Base-by-base conservation (phyloP, 2,113 vertebrate genomes). In the Charadrius vociferus region DNA sequence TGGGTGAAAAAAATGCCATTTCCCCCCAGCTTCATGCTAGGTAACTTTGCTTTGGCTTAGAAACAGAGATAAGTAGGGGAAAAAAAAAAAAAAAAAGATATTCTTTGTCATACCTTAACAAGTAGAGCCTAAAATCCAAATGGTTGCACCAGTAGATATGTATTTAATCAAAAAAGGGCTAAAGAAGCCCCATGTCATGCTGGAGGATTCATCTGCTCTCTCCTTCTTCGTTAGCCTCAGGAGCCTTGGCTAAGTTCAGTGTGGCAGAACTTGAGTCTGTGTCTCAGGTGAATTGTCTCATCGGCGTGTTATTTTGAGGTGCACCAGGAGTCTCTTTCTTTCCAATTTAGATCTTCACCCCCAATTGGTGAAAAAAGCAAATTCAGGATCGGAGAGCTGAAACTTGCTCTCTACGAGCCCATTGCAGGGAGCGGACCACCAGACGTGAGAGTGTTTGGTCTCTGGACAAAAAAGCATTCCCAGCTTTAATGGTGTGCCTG, bases 221-320 rank as follows among this genome's bases (percentile, higher is more conserved):
- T 19, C 24, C 37, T 66, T 43, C 37, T 66, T 43, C 2, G 0
- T 80, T 10, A 52, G 23, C 59, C 65, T 50, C 50, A 20, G 65
- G 36, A 85, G 58, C 49, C 23, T 16, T 34, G 56, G 50, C 81
- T 29, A 11, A 58, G 66, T 14, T 41, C 6, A 13, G 36, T 3
- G 3, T 19, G 14, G 37, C 41, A 65, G 73, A 36, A 36, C 27
- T 34, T 8, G 14, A 29, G 7, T 16, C 50, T 9, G 32, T 19
- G 9, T 12, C 66, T 45, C 59, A 43, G 27, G 32, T 52, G 50
- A 65, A 19, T 12, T 5, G 10, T 41, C 36, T 36, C 50, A 29
- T 19, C 0, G 0, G 7, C 26, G 2, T 3, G 16, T 58, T 29
- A 17, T 24, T 52, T 37, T 53, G n/a, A 34, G 62, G 49, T 8